A percentile compares a stretch with the other conserved stretches of the same genome.
Evolutionary conservation across 1,140 invertebrate genomes (phyloP).

Genomic region (Pantala flavescens): DNA sequence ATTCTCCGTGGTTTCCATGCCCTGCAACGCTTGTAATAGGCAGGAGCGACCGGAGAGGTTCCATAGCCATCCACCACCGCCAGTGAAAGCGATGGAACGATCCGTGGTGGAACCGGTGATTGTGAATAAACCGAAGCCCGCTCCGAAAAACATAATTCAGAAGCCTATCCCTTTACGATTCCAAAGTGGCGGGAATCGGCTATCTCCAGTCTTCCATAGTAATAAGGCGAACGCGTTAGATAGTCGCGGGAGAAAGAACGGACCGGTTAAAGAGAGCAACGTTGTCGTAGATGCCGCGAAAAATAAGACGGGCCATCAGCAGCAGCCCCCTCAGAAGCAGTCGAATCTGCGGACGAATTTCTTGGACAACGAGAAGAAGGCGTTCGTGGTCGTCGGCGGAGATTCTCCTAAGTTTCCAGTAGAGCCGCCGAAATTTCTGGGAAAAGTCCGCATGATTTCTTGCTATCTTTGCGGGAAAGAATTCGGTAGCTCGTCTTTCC

Average conservation of each 20-base stretch:
- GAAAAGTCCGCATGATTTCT: constrained; percentile 37
- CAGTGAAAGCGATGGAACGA: constrained; percentile 21
- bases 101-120: neutral
- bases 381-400: constrained; percentile 3
- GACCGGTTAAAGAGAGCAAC: neutral
- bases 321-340: neutral
- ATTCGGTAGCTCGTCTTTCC: constrained; percentile 64
- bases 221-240: neutral
- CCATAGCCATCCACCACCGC: constrained; percentile 46
- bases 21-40: constrained; percentile 45
- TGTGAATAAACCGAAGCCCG: neutral
- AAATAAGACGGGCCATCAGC: neutral
- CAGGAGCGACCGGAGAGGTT: constrained; percentile 45
- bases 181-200: constrained; percentile 16
- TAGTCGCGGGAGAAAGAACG: too few relatives aligned
- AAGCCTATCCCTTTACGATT: constrained; percentile 11
- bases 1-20: constrained; percentile 33
- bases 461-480: constrained; percentile 70
- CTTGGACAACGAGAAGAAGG: neutral
- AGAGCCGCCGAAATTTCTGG: neutral
- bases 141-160: constrained; percentile 18
- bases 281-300: constrained; percentile 19
- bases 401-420: neutral
- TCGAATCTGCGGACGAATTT: neutral
- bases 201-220: neutral